Evolutionary conservation across 2,797 vertebrate species (phyloP).

Genomic region (Cyprinella venusta): DNA sequence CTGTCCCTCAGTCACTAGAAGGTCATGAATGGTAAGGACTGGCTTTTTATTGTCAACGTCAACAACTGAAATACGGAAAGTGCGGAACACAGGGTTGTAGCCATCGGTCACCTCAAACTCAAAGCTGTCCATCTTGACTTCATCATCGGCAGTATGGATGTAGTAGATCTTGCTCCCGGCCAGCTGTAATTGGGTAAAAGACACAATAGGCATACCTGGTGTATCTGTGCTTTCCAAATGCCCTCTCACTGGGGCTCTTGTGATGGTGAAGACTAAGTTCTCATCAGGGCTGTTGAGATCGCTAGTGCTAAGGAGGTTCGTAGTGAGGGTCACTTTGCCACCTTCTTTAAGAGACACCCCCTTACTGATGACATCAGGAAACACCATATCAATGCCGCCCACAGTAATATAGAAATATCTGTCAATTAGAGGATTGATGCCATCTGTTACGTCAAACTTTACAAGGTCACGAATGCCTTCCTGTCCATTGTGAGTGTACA

Average conservation of each 20-base stretch:
- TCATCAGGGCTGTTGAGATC: constrained; percentile 96
- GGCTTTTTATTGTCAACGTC: constrained; percentile 98
- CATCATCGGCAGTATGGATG: constrained; percentile 92
- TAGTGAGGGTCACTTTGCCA: constrained; percentile 89
- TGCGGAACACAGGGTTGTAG: constrained; percentile 92
- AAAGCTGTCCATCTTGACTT: constrained; percentile 98
- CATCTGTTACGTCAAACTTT: constrained; percentile 95
- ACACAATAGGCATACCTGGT: constrained; percentile 84
- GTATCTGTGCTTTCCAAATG: constrained; percentile 91
- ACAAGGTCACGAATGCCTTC: constrained; percentile 90
- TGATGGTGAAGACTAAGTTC: constrained; percentile 90
- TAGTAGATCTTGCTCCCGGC: constrained; percentile 96
- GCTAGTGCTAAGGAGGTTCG: constrained; percentile 92
- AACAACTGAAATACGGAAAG: constrained; percentile 90
- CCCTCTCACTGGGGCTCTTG: constrained; percentile 87
- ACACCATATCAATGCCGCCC: constrained; percentile 88
- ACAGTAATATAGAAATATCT: constrained; percentile 93
- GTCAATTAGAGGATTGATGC: constrained; percentile 90
- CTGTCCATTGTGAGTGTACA: constrained; percentile 86
- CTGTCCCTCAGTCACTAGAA: constrained; percentile 87
- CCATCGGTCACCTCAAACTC: constrained; percentile 96
- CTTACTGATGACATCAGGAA: constrained; percentile 94
- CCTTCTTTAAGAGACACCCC: constrained; percentile 94
- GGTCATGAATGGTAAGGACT: constrained; percentile 84
- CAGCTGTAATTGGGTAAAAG: constrained; percentile 91